Conservation (phyloP, 2,113 vertebrate genomes). For the Ceyx cyanopectus region DNA sequence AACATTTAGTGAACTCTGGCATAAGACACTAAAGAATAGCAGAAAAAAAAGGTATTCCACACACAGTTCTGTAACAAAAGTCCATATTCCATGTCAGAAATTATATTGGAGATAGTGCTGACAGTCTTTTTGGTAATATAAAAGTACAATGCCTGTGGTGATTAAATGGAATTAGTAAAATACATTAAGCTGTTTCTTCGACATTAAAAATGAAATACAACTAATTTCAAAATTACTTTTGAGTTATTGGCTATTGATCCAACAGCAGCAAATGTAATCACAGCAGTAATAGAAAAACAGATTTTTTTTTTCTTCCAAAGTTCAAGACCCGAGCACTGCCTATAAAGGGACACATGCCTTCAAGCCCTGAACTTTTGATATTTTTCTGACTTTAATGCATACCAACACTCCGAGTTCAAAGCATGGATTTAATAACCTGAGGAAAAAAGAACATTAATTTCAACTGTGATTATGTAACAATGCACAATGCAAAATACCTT, state of each 20-base stretch:
- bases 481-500: background rate
- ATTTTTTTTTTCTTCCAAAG: background rate
- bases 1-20: background rate
- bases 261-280: background rate
- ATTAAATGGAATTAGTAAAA: slow-evolving; percentile 1
- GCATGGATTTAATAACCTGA: slow-evolving; percentile 8
- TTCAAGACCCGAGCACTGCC: slow-evolving; percentile 45
- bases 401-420: slow-evolving; percentile 57
- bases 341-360: slow-evolving; percentile 51
- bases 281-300: slow-evolving; percentile 21
- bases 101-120: background rate
- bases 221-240: slow-evolving; percentile 23
- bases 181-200: background rate
- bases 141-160: background rate
- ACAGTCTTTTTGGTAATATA: background rate
- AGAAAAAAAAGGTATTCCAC: background rate
- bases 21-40: background rate
- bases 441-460: background rate
- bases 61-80: background rate
- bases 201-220: background rate
- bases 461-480: background rate
- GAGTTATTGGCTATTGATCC: background rate
- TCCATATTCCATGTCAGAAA: background rate
- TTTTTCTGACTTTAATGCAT: slow-evolving; percentile 49
- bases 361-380: slow-evolving; percentile 13